Base-by-base conservation (phyloP, 2,888 invertebrate genomes). In the Nephrotoma flavescens region DNA sequence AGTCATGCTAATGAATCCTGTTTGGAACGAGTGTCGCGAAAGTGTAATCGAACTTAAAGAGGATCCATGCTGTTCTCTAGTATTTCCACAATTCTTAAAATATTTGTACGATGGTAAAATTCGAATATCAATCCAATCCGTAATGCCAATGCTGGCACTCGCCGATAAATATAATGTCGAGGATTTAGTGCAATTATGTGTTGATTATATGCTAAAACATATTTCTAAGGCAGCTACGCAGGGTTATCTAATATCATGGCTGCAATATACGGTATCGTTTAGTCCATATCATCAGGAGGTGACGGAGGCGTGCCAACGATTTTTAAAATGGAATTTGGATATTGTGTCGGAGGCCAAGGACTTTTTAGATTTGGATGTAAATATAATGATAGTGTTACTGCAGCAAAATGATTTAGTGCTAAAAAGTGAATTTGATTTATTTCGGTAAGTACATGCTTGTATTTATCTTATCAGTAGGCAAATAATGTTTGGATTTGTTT, bases 141-240 rank as follows among this genome's bases (percentile, higher is more conserved):
- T 97, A 86, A 94, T 98, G 92, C 97, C 98, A 6, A 95, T 98
- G 88, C 93, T 98, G 86, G 96, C 96, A 9, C 92, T 98, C 87
- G 98, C 97, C 71, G 98, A 98, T 91, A 98, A 98, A 92, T 98
- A 98, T 92, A 97, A 98, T 92, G 97, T 98, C 12, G 96, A 95
- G 93, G 97, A 98, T 91, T 93, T 98, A 89, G 96, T 96, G 88
- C 92, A 94, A 6, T 92, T 97, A 11, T 98, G 98, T 91, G 93
- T 97, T 44, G 94, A 95, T 87, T 98, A 97, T 91, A 98, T 98
- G 98, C 94, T 94, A 86, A 94, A 95, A 89, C 96, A 98, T 90
- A 94, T 97, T 86, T 96, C 97, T 2, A 94, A 96, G 89, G 97
- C 97, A 5, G 96, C 96, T 0, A 94, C 94, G 87, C 95, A 96